Conservation (phyloP, 2,888 invertebrate genomes). For the Volucella inanis region DNA sequence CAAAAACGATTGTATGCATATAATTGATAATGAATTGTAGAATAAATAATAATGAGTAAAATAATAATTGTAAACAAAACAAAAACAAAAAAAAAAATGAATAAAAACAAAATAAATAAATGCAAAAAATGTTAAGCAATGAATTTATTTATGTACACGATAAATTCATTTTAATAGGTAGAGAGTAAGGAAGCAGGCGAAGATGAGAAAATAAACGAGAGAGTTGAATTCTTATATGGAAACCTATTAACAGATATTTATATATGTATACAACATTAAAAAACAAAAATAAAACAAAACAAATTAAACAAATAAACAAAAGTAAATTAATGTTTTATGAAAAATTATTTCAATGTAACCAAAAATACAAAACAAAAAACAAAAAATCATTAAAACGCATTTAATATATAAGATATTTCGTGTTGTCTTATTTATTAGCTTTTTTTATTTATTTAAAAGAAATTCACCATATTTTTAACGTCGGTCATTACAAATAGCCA, state of each 20-base stretch:
- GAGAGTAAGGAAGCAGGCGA: background rate
- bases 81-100: conserved; percentile 15
- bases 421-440: conserved; percentile 34
- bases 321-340: conserved; percentile 72
- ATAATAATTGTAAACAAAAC: conserved; percentile 59
- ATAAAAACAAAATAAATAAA: too few relatives aligned
- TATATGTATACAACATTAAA: conserved; percentile 62
- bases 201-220: background rate
- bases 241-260: conserved; percentile 66
- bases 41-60: conserved; percentile 67
- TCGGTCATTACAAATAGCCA: too few relatives aligned
- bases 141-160: conserved; percentile 56
- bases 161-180: conserved; percentile 45
- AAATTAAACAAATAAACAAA: conserved; percentile 56
- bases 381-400: conserved; percentile 69
- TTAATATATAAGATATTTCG: conserved; percentile 66
- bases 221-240: conserved; percentile 64
- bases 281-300: conserved; percentile 19
- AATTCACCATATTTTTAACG: too few relatives aligned
- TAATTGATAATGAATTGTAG: conserved; percentile 71
- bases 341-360: conserved; percentile 72
- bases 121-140: conserved; percentile 43
- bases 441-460: background rate
- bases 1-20: conserved; percentile 50
- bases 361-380: conserved; percentile 64